These are phyloP conservation scores for Trachymyrmex septentrionalis DNA, from an alignment of 1,140 invertebrate genomes.

Conservation along the genomic window DNA sequence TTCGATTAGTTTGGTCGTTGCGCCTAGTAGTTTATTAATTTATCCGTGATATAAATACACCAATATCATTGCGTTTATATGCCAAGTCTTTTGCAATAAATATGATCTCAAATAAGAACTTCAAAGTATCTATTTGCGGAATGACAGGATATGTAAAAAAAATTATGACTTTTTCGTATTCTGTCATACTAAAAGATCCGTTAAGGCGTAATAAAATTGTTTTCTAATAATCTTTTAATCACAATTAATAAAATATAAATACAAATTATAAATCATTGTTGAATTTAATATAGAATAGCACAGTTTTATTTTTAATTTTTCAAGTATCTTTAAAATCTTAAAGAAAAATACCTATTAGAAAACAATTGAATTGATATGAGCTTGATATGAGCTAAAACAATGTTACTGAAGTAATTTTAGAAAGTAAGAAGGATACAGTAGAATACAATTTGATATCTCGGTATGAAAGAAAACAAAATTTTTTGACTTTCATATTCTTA, in stretches of 20 bases:
- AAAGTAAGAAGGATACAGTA: neutral
- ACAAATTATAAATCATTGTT: neutral
- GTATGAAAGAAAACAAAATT: neutral
- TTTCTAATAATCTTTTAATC: constrained; percentile 1
- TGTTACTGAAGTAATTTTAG: neutral
- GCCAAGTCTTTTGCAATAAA: constrained; percentile 11
- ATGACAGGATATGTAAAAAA: neutral
- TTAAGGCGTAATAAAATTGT: neutral
- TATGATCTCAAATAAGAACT: constrained; percentile 16
- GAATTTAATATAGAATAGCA: neutral
- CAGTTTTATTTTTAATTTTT: neutral
- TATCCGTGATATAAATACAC: constrained; percentile 8
- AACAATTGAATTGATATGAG: neutral
- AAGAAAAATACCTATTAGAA: neutral
- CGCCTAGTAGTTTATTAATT: constrained; percentile 20
- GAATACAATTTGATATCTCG: neutral
- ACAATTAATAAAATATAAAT: neutral
- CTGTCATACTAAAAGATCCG: neutral
- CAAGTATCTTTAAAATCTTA: neutral
- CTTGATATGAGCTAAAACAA: neutral
- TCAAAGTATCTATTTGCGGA: neutral
- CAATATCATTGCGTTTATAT: constrained; percentile 22
- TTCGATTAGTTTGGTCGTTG: constrained; percentile 1
- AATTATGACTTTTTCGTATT: neutral
- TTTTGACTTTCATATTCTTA: constrained; percentile 18